Evolutionary conservation across 2,113 vertebrate genomes (phyloP).

Genomic region (Callipepla squamata): DNA sequence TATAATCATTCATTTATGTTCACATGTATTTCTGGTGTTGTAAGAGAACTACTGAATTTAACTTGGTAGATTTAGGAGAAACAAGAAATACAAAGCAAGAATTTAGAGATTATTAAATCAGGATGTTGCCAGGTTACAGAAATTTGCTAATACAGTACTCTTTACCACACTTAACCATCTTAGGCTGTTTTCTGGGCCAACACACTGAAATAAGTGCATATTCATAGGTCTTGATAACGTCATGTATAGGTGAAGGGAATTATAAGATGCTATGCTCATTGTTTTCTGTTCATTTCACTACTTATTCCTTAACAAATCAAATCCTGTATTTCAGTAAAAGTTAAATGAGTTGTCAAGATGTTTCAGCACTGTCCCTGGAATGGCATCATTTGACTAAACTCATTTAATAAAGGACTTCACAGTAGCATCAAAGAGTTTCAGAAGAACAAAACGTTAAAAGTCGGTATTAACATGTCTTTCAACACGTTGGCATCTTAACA

Average conservation of each 20-base stretch:
- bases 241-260: not conserved
- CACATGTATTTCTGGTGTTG: rapidly evolving
- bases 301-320: not conserved
- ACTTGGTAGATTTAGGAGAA: not conserved
- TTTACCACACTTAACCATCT: not conserved
- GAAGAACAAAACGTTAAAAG: not conserved
- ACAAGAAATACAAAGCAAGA: not conserved
- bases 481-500: not conserved
- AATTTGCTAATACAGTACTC: not conserved
- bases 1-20: not conserved
- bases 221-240: not conserved
- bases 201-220: not conserved
- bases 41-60: not conserved
- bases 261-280: not conserved
- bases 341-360: not conserved
- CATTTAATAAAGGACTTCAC: not conserved
- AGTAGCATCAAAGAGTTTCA: not conserved
- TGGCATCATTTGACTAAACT: not conserved
- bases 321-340: not conserved
- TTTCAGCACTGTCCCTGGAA: not conserved
- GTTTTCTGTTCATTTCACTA: not conserved
- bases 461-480: not conserved
- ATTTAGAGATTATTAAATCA: not conserved
- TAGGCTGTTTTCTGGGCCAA: not conserved
- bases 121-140: constrained; percentile 13